A percentile compares a stretch with the other conserved stretches of the same genome.
These are phyloP conservation scores for Tauraco erythrolophus DNA, from an alignment of 2,113 vertebrate genomes.

Conservation along the genomic window DNA sequence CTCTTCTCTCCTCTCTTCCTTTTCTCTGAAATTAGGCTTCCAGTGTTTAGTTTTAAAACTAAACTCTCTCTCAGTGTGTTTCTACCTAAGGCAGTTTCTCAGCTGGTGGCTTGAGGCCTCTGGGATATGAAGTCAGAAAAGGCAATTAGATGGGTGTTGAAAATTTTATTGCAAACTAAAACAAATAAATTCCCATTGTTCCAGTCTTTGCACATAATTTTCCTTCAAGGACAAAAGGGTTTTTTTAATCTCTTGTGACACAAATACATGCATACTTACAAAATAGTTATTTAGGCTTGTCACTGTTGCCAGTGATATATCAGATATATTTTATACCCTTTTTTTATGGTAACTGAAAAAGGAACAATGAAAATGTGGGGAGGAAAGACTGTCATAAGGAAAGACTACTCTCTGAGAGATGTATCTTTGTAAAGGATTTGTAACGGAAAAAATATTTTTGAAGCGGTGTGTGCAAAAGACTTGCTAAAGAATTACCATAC, in stretches of 20 bases:
- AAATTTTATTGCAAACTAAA: conserved; percentile 12
- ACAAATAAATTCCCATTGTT: not conserved
- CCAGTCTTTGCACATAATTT: not conserved
- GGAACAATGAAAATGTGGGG: not conserved
- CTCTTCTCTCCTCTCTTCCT: not conserved
- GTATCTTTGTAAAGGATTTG: not conserved
- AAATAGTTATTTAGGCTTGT: not conserved
- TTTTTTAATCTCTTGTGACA: not conserved
- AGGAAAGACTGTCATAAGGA: not conserved
- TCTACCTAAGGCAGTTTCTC: not conserved
- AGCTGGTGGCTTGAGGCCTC: not conserved
- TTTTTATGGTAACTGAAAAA: not conserved
- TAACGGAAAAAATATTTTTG: not conserved
- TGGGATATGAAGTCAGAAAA: not conserved
- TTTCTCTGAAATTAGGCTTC: not conserved
- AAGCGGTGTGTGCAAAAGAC: not conserved
- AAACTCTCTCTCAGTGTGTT: not conserved
- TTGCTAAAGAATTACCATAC: not conserved
- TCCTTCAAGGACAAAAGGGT: not conserved
- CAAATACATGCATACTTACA: not conserved
- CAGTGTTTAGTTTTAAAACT: not conserved
- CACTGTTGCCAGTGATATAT: not conserved
- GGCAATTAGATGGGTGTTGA: conserved; percentile 6
- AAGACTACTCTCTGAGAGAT: too few species aligned
- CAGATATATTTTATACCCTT: not conserved